A percentile compares a stretch with the other conserved stretches of the same genome.
These are phyloP conservation scores for Ephydatia muelleri DNA, from an alignment of 37 sponge, comb jelly and placozoan species.

Conservation along the genomic window DNA sequence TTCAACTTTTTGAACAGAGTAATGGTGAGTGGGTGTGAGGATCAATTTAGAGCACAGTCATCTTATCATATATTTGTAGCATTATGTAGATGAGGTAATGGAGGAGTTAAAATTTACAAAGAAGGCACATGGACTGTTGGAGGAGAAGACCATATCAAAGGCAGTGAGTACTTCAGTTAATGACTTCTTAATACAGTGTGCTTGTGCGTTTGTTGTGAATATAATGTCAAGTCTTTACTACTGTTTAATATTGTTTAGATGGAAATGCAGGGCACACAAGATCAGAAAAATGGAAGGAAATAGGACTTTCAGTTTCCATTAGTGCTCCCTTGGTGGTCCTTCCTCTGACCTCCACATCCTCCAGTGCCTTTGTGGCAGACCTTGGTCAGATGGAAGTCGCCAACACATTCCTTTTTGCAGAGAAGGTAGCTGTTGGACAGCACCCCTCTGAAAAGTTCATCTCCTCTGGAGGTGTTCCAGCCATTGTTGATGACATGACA, in stretches of 20 bases:
- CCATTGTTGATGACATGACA: slow-evolving; percentile 44
- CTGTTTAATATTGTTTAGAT: slow-evolving; percentile 9
- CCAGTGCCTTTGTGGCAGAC: slow-evolving; percentile 47
- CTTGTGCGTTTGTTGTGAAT: neutral
- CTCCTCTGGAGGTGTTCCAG: slow-evolving; percentile 15
- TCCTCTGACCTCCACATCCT: slow-evolving; percentile 42
- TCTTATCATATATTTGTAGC: neutral
- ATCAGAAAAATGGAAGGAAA: slow-evolving; percentile 28
- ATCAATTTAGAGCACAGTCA: neutral
- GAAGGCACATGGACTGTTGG: neutral
- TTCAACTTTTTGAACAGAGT: slow-evolving; percentile 42
- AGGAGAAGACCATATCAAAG: neutral
- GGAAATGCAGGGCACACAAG: slow-evolving; percentile 6
- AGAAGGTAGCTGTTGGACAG: slow-evolving; percentile 2
- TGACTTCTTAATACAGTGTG: neutral
- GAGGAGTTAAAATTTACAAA: slow-evolving; percentile 21
- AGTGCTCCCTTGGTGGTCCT: slow-evolving; percentile 40
- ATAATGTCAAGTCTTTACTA: neutral
- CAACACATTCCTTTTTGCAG: slow-evolving; percentile 33
- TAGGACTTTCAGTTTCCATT: slow-evolving; percentile 42
- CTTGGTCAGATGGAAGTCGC: slow-evolving; percentile 38
- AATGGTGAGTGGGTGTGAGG: neutral
- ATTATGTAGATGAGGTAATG: slow-evolving; percentile 17
- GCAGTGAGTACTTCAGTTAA: neutral
- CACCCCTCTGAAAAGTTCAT: neutral